Base-by-base conservation (phyloP, 2,888 invertebrate genomes). In the Rotaria socialis region DNA sequence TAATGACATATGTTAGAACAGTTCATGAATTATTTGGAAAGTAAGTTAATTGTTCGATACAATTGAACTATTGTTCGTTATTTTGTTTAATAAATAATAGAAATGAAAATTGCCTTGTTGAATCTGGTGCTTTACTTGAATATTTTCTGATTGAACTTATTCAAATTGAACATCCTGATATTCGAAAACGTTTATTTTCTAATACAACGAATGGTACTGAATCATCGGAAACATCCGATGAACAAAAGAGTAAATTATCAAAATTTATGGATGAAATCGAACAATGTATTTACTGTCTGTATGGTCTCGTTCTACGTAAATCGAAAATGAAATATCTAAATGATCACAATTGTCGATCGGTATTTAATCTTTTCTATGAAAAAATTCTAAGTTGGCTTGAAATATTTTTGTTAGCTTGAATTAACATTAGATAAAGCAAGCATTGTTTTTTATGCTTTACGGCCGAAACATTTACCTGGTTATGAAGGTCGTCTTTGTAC, bases 231-330 rank as follows among this genome's bases (percentile, higher is more conserved):
- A 24, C 10, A 0, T 22, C 24, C 22, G 8, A 43, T 24, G 74
- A 67, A 35, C 67, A 67, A 67, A 80, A 80, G 22, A 80, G 47
- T 47, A 80, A 47, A 80, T 47, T 41, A 43, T 47, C 75, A 22
- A 80, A 80, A 47, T 3, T 80, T 4, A 80, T 80, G 7, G 75
- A 80, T 80, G 75, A 80, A 80, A 47, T 96, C 89, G 96, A 96
- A 89, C 96, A 97, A 91, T 93, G 94, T 88, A 93, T 94, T 87
- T 96, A 94, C 90, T 97, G 97, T 90, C 92, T 97, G 2, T 96
- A 94, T 90, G 89, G 89, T 52, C 90, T 91, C 88, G 75, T 80
- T 8, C 11, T 80, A 80, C 90, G 90, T 87, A 89, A 89, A 87
- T 88, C 89, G 16, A 80, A 80, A 47, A 47, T 80, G 41, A 80